These are phyloP conservation scores for Octonoba sinensis DNA, from an alignment of 2,888 invertebrate species.

Conservation along the genomic window DNA sequence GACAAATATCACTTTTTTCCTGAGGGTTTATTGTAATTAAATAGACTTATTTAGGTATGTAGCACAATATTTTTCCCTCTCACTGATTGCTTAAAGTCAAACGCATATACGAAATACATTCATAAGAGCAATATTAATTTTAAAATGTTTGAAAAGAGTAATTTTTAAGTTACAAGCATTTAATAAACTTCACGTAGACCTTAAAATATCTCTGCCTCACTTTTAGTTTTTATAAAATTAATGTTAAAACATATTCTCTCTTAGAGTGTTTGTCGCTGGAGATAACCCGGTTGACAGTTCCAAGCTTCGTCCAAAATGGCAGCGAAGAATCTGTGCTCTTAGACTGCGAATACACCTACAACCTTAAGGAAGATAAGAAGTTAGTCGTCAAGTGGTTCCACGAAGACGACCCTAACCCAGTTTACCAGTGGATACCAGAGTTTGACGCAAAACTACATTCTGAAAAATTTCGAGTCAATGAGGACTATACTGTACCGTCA, in stretches of 20 bases:
- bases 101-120: too few species aligned
- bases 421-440: constrained; percentile 67
- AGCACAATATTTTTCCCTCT: too few species aligned
- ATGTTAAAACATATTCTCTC: neutral
- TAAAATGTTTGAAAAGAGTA: too few species aligned
- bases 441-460: constrained; percentile 61
- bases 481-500: constrained; percentile 54
- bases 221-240: neutral
- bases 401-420: constrained; percentile 66
- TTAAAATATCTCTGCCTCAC: neutral
- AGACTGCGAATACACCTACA: constrained; percentile 66
- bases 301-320: constrained; percentile 66
- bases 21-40: too few species aligned
- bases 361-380: constrained; percentile 36
- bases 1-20: too few species aligned
- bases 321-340: constrained; percentile 65
- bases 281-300: constrained; percentile 64
- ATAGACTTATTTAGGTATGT: too few species aligned
- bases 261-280: constrained; percentile 31
- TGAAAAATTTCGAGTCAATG: constrained; percentile 62
- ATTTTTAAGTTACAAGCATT: too few species aligned
- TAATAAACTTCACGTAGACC: too few species aligned
- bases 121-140: too few species aligned
- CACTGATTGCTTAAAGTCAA: too few species aligned
- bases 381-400: constrained; percentile 67